Percentiles rank a stretch among this genome's conserved stretches.
Evolutionary conservation across 2,888 invertebrate genomes (phyloP).

Genomic region (Paralinhomoeus sp.): DNA sequence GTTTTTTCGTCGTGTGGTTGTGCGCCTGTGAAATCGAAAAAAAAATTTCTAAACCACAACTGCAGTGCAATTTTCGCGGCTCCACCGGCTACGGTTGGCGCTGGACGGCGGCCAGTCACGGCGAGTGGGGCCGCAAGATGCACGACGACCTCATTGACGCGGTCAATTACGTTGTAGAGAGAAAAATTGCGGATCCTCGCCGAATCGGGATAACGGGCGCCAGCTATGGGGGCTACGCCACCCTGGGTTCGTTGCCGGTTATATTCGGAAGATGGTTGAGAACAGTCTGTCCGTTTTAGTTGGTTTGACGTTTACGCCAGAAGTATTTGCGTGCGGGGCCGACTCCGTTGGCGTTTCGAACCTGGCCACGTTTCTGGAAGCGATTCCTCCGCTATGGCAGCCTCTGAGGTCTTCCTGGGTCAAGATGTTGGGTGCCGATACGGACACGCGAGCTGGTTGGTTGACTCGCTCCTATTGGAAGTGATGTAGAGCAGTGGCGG

Average conservation of each 20-base stretch:
- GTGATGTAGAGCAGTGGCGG: too few relatives aligned
- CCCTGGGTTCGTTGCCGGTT: too few relatives aligned
- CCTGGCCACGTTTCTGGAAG: conserved; percentile 18
- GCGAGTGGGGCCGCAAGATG: conserved; percentile 23
- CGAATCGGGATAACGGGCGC: conserved; percentile 15
- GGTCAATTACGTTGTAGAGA: conserved; percentile 17
- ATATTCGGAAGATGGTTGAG: too few relatives aligned
- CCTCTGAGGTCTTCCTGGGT: background rate
- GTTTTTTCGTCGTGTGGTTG: too few relatives aligned
- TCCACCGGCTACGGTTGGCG: conserved; percentile 21
- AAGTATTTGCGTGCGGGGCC: conserved; percentile 21
- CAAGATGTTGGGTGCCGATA: background rate
- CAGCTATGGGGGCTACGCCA: conserved; percentile 22
- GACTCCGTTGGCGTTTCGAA: conserved; percentile 23
- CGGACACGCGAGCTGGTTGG: too few relatives aligned
- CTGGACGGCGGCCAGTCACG: conserved; percentile 20
- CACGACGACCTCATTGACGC: conserved; percentile 23
- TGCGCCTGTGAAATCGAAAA: too few relatives aligned
- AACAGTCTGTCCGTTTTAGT: too few relatives aligned
- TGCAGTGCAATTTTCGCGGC: conserved; percentile 21
- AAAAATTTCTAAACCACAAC: too few relatives aligned
- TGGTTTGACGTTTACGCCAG: conserved; percentile 22
- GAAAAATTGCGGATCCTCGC: conserved; percentile 15
- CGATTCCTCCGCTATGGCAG: conserved; percentile 22
- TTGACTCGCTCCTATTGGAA: too few relatives aligned